Evolutionary conservation across 2,113 vertebrate genomes (phyloP).

Genomic region (Prolemur simus): DNA sequence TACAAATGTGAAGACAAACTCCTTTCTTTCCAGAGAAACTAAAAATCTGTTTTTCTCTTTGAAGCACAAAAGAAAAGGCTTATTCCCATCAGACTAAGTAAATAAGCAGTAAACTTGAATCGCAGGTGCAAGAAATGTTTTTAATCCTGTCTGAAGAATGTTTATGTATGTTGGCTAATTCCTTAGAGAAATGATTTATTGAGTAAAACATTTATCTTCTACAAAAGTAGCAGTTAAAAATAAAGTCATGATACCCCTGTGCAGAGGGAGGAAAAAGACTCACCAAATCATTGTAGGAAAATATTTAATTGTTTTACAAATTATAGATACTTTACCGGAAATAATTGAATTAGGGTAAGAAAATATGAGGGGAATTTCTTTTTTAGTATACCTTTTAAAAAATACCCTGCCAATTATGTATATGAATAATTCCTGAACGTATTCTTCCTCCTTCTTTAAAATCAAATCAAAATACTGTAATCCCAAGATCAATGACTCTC

Average conservation of each 20-base stretch:
- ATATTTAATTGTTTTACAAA: slow-evolving; percentile 57
- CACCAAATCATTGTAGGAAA: slow-evolving; percentile 27
- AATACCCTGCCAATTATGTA: neutral
- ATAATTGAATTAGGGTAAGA: neutral
- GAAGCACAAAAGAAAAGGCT: slow-evolving; percentile 74
- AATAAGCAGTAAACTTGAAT: slow-evolving; percentile 79
- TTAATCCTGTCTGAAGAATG: slow-evolving; percentile 64
- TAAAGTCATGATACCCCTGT: neutral
- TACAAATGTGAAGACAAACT: slow-evolving; percentile 85
- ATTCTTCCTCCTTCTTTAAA: neutral
- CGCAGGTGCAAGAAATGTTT: slow-evolving; percentile 74
- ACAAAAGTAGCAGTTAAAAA: slow-evolving; percentile 63
- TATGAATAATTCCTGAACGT: neutral
- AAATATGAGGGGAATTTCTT: neutral
- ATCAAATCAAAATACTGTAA: neutral
- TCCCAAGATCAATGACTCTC: slow-evolving; percentile 14
- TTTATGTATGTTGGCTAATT: slow-evolving; percentile 77
- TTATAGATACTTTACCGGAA: neutral
- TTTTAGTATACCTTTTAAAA: neutral
- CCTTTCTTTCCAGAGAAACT: slow-evolving; percentile 80
- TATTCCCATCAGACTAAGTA: slow-evolving; percentile 82
- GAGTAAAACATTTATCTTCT: slow-evolving; percentile 55
- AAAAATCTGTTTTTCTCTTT: slow-evolving; percentile 73
- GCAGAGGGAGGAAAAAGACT: neutral
- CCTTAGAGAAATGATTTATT: slow-evolving; percentile 67